phyloP scores from a whole-genome alignment of 2,888 invertebrate genomes.

The Strigamia transsilvanica region DNA sequence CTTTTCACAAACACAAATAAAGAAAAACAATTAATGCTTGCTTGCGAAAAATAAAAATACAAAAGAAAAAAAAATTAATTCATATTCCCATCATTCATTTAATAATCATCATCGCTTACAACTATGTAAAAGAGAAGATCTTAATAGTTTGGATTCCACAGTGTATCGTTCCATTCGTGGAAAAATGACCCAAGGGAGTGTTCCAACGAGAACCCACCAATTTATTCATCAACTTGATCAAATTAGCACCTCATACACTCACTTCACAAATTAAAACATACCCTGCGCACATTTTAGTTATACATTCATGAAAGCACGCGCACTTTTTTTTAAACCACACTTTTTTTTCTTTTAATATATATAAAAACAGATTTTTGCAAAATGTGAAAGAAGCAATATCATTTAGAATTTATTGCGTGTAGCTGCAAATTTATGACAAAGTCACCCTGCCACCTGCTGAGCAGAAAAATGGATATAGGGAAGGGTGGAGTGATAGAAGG shows the following conservation, averaged over 20 bases:
- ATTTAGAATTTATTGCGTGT: slow-evolving; percentile 34
- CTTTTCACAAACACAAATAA: not conserved
- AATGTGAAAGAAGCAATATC: slow-evolving; percentile 35
- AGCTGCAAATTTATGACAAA: slow-evolving; percentile 44
- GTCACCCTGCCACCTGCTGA: slow-evolving; percentile 41
- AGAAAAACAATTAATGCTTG: not conserved
- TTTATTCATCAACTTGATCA: slow-evolving; percentile 39
- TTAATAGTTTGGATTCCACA: not conserved
- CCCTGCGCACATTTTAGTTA: slow-evolving; percentile 16
- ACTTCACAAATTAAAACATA: slow-evolving; percentile 20
- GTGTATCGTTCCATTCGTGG: slow-evolving; percentile 21
- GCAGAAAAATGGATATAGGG: slow-evolving; percentile 22
- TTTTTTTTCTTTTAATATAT: not conserved
- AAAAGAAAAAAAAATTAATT: not conserved
- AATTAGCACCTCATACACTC: slow-evolving; percentile 26
- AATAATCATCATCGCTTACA: slow-evolving; percentile 8
- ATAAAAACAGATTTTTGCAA: slow-evolving; percentile 42
- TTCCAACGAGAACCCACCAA: slow-evolving; percentile 28
- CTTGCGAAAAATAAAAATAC: not conserved
- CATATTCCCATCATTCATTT: slow-evolving; percentile 14
- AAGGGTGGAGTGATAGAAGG: slow-evolving; percentile 35
- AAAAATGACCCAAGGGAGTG: slow-evolving; percentile 33
- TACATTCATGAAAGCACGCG: slow-evolving; percentile 2
- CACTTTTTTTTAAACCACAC: not conserved
- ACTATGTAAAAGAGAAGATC: slow-evolving; percentile 3